phyloP scores from a whole-genome alignment of 2,888 invertebrate species.

The Cryptus viduatorius region DNA sequence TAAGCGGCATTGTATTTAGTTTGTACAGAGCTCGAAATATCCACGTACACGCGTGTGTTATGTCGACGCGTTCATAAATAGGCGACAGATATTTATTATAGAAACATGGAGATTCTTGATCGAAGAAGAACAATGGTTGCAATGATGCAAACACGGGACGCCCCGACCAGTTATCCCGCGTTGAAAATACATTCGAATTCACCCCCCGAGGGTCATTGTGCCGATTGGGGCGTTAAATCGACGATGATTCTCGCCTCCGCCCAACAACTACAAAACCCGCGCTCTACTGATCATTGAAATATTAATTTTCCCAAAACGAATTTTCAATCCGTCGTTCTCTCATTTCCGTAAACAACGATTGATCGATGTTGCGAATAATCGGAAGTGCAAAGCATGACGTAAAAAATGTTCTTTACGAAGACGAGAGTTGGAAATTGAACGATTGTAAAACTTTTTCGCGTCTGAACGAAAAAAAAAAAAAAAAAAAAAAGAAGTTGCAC shows the following conservation, averaged over 20 bases:
- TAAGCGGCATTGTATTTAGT: conserved; percentile 1
- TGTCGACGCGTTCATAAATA: not conserved
- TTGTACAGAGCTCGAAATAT: conserved; percentile 3
- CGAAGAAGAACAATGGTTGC: conserved; percentile 59
- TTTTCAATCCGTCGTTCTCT: conserved; percentile 54
- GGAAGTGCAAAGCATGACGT: not conserved
- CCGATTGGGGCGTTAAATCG: conserved; percentile 59
- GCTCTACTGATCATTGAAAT: conserved; percentile 44
- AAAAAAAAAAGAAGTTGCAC: no score
- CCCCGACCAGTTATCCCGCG: conserved; percentile 35
- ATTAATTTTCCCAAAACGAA: conserved; percentile 63
- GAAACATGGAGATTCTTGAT: conserved; percentile 36
- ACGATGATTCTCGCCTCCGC: conserved; percentile 58
- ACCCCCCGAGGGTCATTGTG: conserved; percentile 49
- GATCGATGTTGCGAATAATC: no score
- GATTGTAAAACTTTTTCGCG: not conserved
- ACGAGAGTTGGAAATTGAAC: not conserved
- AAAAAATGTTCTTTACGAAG: not conserved
- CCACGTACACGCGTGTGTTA: not conserved
- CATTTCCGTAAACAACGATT: not conserved
- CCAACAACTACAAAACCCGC: not conserved
- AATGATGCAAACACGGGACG: conserved; percentile 46
- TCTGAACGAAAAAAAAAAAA: not conserved
- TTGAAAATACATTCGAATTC: conserved; percentile 64
- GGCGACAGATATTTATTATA: conserved; percentile 28